A percentile compares a stretch with the other conserved stretches of the same genome.
Conservation (phyloP, 2,888 invertebrate genomes). For the Macaria notata region DNA sequence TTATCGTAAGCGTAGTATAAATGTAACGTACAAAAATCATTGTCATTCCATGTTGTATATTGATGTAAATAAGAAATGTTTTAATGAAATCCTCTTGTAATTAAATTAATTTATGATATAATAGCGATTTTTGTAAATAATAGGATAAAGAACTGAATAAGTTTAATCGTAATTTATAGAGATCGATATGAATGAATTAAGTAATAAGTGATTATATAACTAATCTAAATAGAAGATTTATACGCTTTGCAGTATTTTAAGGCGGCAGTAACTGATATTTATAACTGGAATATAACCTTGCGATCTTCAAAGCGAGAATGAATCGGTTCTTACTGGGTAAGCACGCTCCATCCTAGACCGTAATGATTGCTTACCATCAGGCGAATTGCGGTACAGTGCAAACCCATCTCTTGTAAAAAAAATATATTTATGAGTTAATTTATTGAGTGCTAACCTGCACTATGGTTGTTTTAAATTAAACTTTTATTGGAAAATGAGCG, state of each 20-base stretch:
- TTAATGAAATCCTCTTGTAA: constrained; percentile 60
- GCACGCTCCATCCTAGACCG: too few relatives aligned
- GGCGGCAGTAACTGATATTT: constrained; percentile 2
- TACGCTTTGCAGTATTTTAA: constrained; percentile 10
- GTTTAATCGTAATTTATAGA: constrained; percentile 12
- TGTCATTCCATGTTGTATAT: constrained; percentile 71
- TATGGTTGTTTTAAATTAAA: too few relatives aligned
- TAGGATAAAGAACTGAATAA: constrained; percentile 54
- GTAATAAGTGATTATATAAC: constrained; percentile 10
- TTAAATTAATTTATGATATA: constrained; percentile 57
- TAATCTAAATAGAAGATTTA: constrained; percentile 5
- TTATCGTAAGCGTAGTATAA: constrained; percentile 33
- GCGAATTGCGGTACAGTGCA: too few relatives aligned
- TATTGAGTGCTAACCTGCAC: too few relatives aligned
- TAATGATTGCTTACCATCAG: too few relatives aligned
- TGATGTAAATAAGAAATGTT: constrained; percentile 67
- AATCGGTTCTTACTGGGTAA: too few relatives aligned
- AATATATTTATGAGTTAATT: too few relatives aligned
- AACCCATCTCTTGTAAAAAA: too few relatives aligned
- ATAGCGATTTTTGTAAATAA: constrained; percentile 63
- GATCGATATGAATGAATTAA: constrained; percentile 10
- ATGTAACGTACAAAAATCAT: constrained; percentile 76
- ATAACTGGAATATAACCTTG: too few relatives aligned
- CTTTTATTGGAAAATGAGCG: too few relatives aligned
- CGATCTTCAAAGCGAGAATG: too few relatives aligned